phyloP scores from a whole-genome alignment of 2,113 vertebrate species.

The Cricetomys ansorgei region DNA sequence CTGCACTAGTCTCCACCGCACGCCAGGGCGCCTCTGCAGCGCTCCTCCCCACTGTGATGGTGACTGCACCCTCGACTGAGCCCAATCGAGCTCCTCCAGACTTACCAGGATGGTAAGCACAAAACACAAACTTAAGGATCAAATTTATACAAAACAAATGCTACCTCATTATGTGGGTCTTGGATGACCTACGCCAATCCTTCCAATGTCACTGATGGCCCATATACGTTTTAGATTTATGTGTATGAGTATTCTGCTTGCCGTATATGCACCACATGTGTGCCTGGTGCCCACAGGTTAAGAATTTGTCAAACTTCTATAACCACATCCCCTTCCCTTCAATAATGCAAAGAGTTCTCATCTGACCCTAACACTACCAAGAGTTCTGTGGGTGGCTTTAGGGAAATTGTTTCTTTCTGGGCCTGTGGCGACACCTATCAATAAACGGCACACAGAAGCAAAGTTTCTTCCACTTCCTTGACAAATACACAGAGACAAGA shows the following conservation, averaged over 20 bases:
- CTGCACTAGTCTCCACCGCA: background rate
- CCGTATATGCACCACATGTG: background rate
- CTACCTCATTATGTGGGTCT: background rate
- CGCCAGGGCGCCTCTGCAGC: background rate
- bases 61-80: background rate
- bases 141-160: background rate
- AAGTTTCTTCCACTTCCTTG: conserved; percentile 24
- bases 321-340: background rate
- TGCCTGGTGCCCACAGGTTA: background rate
- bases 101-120: background rate
- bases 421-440: background rate
- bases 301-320: background rate
- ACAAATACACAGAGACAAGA: background rate
- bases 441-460: background rate
- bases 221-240: background rate
- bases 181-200: background rate
- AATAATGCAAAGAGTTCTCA: background rate
- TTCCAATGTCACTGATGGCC: background rate
- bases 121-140: background rate
- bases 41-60: too few species aligned
- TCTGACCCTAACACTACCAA: background rate
- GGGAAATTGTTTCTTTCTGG: background rate
- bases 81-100: background rate
- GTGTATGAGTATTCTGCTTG: background rate
- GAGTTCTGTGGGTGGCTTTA: background rate